These are phyloP conservation scores for Steatornis caripensis DNA, from an alignment of 2,113 vertebrate species.

Conservation along the genomic window DNA sequence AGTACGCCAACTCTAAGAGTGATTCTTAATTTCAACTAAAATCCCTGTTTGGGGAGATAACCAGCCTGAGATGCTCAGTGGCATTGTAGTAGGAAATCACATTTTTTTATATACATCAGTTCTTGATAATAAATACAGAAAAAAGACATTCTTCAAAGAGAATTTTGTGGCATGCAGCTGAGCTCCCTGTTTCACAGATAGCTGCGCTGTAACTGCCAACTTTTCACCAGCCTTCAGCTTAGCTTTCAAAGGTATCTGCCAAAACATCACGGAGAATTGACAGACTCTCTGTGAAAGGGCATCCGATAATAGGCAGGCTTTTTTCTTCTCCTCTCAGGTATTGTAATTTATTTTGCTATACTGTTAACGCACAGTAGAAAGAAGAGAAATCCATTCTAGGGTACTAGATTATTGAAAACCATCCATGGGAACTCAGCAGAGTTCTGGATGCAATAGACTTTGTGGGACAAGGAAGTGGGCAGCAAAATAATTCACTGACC, in stretches of 20 bases:
- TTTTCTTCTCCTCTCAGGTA: background rate
- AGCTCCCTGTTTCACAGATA: background rate
- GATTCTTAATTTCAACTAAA: background rate
- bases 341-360: background rate
- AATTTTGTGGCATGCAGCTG: background rate
- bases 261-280: conserved; percentile 8
- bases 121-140: background rate
- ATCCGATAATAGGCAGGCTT: background rate
- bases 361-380: background rate
- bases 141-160: background rate
- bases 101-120: background rate
- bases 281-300: conserved; percentile 18
- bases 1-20: background rate
- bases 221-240: conserved; percentile 1
- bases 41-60: background rate
- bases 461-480: background rate
- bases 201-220: background rate
- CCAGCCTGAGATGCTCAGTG: background rate
- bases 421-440: background rate
- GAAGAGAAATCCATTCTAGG: background rate
- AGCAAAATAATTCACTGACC: background rate
- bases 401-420: background rate
- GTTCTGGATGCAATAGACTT: background rate
- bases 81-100: background rate
- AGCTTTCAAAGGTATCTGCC: conserved; percentile 18